Percentiles rank a stretch among this genome's conserved stretches.
Conservation (phyloP, 2,113 vertebrate species). For the Tympanuchus pallidicinctus region DNA sequence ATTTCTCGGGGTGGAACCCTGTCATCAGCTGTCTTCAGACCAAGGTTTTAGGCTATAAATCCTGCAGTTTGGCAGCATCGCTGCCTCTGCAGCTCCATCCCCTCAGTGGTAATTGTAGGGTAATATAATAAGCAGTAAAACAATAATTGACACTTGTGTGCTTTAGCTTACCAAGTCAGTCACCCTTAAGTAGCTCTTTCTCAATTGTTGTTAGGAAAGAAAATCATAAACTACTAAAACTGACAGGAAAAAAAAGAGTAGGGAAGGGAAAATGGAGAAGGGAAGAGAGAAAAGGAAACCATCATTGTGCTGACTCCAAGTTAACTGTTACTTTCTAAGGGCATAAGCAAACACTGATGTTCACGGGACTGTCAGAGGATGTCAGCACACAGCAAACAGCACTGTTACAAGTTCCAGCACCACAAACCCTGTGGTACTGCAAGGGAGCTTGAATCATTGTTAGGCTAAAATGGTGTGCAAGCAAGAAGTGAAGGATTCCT, state of each 20-base stretch:
- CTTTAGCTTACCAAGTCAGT: neutral
- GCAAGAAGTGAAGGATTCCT: neutral
- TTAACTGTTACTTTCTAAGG: neutral
- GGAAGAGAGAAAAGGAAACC: neutral
- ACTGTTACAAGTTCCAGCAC: neutral
- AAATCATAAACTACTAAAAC: neutral
- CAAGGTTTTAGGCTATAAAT: conserved; percentile 25
- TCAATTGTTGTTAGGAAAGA: neutral
- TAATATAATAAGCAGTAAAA: conserved; percentile 6
- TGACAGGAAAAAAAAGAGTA: neutral
- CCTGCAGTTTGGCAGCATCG: neutral
- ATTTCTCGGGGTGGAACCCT: conserved; percentile 6
- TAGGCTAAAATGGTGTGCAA: fast-evolving
- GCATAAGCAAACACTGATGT: neutral
- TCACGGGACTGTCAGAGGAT: neutral
- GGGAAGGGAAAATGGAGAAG: neutral
- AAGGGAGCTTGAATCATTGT: neutral
- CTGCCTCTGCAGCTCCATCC: neutral
- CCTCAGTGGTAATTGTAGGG: neutral
- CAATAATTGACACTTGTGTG: neutral
- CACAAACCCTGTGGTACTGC: neutral
- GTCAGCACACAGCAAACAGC: neutral
- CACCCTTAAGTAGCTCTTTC: neutral
- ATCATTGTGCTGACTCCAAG: neutral
- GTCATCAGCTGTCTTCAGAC: neutral